These are phyloP conservation scores for Menidia beryllina DNA, from an alignment of 2,113 vertebrate genomes.

Conservation along the genomic window DNA sequence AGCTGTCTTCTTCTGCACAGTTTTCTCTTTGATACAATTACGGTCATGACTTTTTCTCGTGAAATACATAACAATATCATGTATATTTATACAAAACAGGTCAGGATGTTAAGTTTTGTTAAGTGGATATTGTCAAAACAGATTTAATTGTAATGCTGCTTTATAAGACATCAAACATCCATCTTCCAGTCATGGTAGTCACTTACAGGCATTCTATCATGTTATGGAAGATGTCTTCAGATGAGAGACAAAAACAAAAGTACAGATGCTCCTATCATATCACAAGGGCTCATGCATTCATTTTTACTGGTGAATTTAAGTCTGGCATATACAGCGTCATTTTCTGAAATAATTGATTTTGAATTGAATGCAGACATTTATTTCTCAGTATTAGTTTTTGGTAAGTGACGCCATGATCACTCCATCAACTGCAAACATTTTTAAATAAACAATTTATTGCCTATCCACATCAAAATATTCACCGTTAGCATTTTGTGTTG, in stretches of 20 bases:
- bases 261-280: background rate
- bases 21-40: slow-evolving; percentile 45
- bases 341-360: background rate
- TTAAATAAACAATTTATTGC: background rate
- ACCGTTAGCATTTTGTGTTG: background rate
- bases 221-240: slow-evolving; percentile 37
- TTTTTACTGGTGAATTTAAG: background rate
- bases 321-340: too few relatives aligned
- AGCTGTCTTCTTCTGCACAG: slow-evolving; percentile 35
- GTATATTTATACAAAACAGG: too few relatives aligned
- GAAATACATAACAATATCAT: too few relatives aligned
- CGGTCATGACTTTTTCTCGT: too few relatives aligned
- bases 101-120: too few relatives aligned
- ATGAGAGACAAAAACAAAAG: background rate
- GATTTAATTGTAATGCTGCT: slow-evolving; percentile 65
- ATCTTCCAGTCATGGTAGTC: slow-evolving; percentile 34
- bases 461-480: background rate
- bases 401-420: background rate
- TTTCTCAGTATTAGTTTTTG: background rate
- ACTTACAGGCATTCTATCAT: slow-evolving; percentile 20
- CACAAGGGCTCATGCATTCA: background rate
- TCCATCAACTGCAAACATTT: slow-evolving; percentile 10
- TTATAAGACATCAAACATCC: slow-evolving; percentile 64
- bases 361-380: background rate
- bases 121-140: slow-evolving; percentile 46